These are phyloP conservation scores for Drosophila parthenogenetica DNA, from an alignment of 2,888 invertebrate genomes.

Conservation along the genomic window DNA sequence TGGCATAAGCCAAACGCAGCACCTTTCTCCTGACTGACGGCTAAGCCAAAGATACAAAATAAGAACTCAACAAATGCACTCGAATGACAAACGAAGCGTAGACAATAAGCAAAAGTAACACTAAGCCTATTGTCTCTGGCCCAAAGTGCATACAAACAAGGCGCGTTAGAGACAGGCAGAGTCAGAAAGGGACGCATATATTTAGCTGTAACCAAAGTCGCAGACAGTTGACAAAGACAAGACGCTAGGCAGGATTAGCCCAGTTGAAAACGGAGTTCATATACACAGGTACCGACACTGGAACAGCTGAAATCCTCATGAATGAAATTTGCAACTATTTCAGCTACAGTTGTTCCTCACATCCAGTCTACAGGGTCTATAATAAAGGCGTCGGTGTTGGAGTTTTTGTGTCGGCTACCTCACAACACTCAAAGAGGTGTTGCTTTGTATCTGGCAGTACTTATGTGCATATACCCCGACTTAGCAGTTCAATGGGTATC, in stretches of 20 bases:
- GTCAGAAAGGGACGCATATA: not conserved
- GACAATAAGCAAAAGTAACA: constrained; percentile 81
- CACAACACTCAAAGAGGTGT: constrained; percentile 71
- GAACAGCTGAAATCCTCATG: constrained; percentile 45
- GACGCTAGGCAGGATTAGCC: constrained; percentile 68
- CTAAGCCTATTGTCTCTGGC: constrained; percentile 81
- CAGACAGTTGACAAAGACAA: constrained; percentile 67
- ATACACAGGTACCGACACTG: constrained; percentile 40
- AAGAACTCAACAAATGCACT: constrained; percentile 48
- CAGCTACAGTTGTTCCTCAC: constrained; percentile 27
- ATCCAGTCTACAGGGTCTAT: not conserved
- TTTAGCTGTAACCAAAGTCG: constrained; percentile 56
- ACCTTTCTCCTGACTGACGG: constrained; percentile 36
- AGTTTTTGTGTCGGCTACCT: constrained; percentile 35
- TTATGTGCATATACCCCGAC: constrained; percentile 29
- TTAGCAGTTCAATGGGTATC: constrained; percentile 55
- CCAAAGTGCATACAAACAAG: constrained; percentile 74
- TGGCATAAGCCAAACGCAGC: constrained; percentile 46
- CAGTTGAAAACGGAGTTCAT: constrained; percentile 48
- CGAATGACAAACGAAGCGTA: constrained; percentile 74
- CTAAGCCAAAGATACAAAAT: constrained; percentile 19
- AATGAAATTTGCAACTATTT: constrained; percentile 47
- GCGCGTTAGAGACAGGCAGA: constrained; percentile 43
- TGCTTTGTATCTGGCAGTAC: constrained; percentile 58
- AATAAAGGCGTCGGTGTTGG: constrained; percentile 27